phyloP scores from a whole-genome alignment of 2,797 vertebrate species.

The Aphelocoma californica region DNA sequence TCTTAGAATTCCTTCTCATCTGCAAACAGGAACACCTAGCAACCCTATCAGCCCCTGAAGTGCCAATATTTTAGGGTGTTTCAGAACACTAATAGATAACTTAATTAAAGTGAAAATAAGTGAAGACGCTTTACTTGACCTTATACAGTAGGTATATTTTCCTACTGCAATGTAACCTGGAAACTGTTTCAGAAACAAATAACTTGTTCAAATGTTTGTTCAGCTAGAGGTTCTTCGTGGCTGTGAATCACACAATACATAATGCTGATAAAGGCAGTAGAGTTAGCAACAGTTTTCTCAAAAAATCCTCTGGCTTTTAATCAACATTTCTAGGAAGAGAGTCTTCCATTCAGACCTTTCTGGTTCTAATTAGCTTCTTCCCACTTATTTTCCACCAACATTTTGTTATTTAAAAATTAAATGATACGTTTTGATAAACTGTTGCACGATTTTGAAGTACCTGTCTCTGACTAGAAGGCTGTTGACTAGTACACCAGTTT shows the following conservation, averaged over 20 bases:
- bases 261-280: neutral
- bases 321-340: neutral
- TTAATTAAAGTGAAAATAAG: neutral
- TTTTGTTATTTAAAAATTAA: neutral
- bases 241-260: neutral
- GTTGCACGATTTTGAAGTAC: neutral
- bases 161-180: neutral
- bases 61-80: neutral
- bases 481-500: neutral
- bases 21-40: neutral
- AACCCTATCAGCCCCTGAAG: neutral
- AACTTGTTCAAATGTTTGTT: neutral
- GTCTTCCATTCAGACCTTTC: neutral
- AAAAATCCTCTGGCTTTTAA: neutral
- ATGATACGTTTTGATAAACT: neutral
- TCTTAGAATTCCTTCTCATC: neutral
- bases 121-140: neutral
- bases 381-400: neutral
- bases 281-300: neutral
- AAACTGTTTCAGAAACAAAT: slow-evolving; percentile 14
- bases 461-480: neutral
- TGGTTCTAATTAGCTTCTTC: neutral
- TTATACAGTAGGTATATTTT: neutral
- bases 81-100: neutral
- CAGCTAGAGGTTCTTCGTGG: neutral